These are phyloP conservation scores for Brachypteracias leptosomus DNA, from an alignment of 2,113 vertebrate species.

Conservation along the genomic window DNA sequence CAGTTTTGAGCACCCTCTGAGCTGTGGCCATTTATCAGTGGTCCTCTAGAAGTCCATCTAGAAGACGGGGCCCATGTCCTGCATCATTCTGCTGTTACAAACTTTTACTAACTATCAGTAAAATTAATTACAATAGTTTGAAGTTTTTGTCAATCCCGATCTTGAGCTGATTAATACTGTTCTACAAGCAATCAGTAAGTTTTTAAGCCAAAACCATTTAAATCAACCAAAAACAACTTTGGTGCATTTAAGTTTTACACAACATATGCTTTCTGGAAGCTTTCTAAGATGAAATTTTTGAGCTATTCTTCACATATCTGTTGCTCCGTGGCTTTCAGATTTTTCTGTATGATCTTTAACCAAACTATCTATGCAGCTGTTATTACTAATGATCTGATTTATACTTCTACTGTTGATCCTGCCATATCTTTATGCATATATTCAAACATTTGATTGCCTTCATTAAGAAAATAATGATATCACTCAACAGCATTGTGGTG, in stretches of 20 bases:
- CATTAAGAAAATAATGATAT: not conserved
- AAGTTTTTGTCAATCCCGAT: not conserved
- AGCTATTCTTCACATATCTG: not conserved
- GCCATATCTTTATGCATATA: not conserved
- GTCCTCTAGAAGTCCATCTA: not conserved
- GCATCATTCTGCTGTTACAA: not conserved
- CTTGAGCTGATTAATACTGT: not conserved
- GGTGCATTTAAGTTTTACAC: not conserved
- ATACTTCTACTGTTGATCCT: not conserved
- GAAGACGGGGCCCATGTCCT: not conserved
- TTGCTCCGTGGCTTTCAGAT: not conserved
- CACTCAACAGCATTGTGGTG: not conserved
- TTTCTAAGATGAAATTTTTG: not conserved
- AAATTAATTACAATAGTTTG: not conserved
- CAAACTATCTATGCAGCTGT: not conserved
- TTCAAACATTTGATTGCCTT: slow-evolving; percentile 6
- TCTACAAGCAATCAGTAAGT: not conserved
- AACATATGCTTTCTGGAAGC: not conserved
- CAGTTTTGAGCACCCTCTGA: not conserved
- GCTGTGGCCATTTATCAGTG: not conserved
- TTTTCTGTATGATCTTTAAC: not conserved
- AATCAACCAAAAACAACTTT: not conserved
- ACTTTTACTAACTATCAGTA: not conserved
- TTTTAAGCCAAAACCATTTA: not conserved
- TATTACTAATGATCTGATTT: not conserved